Percentiles rank a stretch among this genome's conserved stretches.
These are phyloP conservation scores for Geococcyx californianus DNA, from an alignment of 2,113 vertebrate species.

Conservation along the genomic window DNA sequence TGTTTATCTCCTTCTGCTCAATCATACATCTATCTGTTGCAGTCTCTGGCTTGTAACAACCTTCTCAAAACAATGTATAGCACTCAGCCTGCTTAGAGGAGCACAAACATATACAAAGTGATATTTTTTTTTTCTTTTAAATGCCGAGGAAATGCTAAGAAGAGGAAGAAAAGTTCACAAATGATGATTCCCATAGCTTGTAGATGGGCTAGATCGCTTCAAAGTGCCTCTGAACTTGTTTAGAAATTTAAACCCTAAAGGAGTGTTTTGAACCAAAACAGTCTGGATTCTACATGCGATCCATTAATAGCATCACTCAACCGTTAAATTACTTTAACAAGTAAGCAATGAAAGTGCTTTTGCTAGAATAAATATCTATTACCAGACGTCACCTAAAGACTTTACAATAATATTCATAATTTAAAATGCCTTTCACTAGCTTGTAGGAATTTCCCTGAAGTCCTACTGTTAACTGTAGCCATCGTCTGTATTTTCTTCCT, in stretches of 20 bases:
- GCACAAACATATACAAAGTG: fast-evolving
- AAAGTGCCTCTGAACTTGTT: not conserved
- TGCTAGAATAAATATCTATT: conserved; percentile 7
- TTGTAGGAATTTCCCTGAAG: not conserved
- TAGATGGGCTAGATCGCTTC: not conserved
- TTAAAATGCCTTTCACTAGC: not conserved
- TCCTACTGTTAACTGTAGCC: not conserved
- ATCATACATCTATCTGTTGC: not conserved
- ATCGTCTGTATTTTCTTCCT: not conserved
- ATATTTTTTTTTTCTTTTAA: not conserved
- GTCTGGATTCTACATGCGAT: not conserved
- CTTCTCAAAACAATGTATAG: not conserved
- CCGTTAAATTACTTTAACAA: conserved; percentile 43
- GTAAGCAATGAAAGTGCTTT: conserved; percentile 43
- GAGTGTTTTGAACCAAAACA: not conserved
- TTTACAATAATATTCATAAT: not conserved
- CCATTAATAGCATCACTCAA: conserved; percentile 53
- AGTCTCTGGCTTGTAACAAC: not conserved
- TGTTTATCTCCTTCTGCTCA: not conserved
- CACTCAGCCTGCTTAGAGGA: not conserved
- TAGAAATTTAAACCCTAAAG: conserved; percentile 14
- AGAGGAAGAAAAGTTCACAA: not conserved
- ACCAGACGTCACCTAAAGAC: not conserved
- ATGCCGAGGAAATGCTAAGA: not conserved
- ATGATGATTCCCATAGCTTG: not conserved